Evolutionary conservation across 1,140 invertebrate species (phyloP), one percentile per base, ranked within the genome.

Genomic region (Zophobas atratus): DNA sequence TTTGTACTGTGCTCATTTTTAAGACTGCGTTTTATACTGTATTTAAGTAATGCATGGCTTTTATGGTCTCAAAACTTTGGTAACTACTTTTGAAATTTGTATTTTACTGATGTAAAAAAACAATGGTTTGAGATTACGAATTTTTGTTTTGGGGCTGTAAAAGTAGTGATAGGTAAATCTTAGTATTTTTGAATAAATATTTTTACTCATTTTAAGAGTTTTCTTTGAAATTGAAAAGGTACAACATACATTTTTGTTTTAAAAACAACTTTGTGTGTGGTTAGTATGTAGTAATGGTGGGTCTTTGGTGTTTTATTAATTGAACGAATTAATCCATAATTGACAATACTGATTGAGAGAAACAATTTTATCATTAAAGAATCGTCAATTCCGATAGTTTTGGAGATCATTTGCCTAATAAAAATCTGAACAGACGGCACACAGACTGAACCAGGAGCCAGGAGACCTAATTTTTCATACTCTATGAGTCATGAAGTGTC

Each of bases 1-100:
- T 57, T 75, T 60, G 72, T 75, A 75, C 39, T 57, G 56, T 63
- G 39, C 60, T 67, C 60, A 67, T 67, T 43, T 67, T 67, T 67
- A 67, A 67, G 60, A 67, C 60, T 67, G 60, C 39, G 2, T 67
- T 67, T 43, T 67, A 67, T 67, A 60, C 38, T 60, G 36, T 20
- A 67, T 67, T 43, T 67, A 67, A 32, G 41, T 67, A 67, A 33
- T 41, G 1, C 35, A 3, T 56, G 34, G 35, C 3, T 60, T 60
- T 60, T 60, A 38, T 35, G 35, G 35, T 3, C 6, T 8, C 43
- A 8, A 46, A 20, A 20, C 20, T 20, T 20, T 20, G 43, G 43
- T 46, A 46, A 46, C 43, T 6, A 51, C 49, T 51, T 51, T 6
- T 51, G 4, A 51, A 51, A 51, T 51, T 20, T 51, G 4, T 51